Conservation (phyloP, 2,888 invertebrate species). For the Eumacrocentrus americanus region DNA sequence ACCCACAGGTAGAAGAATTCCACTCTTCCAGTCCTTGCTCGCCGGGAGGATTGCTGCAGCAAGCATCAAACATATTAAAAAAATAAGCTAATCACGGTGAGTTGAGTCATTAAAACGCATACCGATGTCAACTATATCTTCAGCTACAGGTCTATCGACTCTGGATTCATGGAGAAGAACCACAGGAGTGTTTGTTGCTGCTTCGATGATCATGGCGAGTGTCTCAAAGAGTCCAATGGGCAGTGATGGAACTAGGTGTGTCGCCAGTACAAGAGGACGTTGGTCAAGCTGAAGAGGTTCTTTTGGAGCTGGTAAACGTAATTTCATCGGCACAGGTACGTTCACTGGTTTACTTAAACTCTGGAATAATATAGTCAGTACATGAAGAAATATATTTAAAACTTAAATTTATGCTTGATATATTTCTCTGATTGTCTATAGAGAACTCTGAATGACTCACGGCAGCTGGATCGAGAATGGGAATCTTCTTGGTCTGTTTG, state of each 20-base stretch:
- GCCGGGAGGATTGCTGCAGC: conserved; percentile 53
- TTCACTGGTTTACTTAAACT: conserved; percentile 34
- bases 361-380: conserved; percentile 29
- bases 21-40: conserved; percentile 44
- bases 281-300: conserved; percentile 27
- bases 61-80: no score
- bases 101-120: no score
- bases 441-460: conserved; percentile 24
- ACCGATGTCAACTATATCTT: conserved; percentile 50
- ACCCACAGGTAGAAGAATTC: conserved; percentile 46
- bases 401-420: not conserved
- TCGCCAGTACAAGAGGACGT: conserved; percentile 48
- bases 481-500: conserved; percentile 22
- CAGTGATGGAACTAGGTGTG: conserved; percentile 52
- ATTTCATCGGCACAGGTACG: conserved; percentile 44
- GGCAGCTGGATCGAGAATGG: conserved; percentile 21
- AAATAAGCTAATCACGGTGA: no score
- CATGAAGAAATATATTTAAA: not conserved
- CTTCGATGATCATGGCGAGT: conserved; percentile 49
- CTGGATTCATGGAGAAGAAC: conserved; percentile 47
- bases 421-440: not conserved
- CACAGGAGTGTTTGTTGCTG: conserved; percentile 45
- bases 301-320: conserved; percentile 11
- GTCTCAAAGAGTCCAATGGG: conserved; percentile 50
- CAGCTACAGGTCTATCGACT: conserved; percentile 45